phyloP scores from a whole-genome alignment of 2,888 invertebrate genomes.

The Mesochorus sp. region DNA sequence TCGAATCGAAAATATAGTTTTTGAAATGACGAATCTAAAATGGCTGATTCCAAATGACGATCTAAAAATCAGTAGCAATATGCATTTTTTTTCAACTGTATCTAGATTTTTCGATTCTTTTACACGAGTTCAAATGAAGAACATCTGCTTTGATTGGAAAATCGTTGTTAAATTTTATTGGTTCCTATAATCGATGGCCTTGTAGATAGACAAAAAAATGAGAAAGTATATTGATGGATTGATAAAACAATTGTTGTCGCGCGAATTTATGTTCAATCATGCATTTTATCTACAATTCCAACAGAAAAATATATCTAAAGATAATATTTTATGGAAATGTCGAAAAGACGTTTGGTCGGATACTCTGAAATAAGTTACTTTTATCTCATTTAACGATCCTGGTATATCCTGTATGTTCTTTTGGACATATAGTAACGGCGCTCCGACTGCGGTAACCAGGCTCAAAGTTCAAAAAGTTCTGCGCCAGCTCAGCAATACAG shows the following conservation, averaged over 20 bases:
- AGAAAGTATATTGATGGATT: slow-evolving; percentile 34
- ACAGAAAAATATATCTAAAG: slow-evolving; percentile 35
- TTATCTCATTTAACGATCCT: slow-evolving; percentile 52
- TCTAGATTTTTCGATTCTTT: too few species aligned
- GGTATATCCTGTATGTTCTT: slow-evolving; percentile 29
- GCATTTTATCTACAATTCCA: slow-evolving; percentile 23
- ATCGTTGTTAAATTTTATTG: slow-evolving; percentile 45
- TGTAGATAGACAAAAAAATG: slow-evolving; percentile 39
- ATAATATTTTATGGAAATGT: slow-evolving; percentile 62
- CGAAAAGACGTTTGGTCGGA: slow-evolving; percentile 46
- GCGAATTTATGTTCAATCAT: slow-evolving; percentile 1
- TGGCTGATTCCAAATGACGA: too few species aligned
- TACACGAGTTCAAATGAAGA: too few species aligned
- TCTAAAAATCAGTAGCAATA: too few species aligned
- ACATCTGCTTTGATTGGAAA: slow-evolving; percentile 6
- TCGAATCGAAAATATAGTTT: too few species aligned
- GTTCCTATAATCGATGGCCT: slow-evolving; percentile 40
- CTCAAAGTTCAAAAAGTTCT: slow-evolving; percentile 59
- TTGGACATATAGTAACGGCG: slow-evolving; percentile 27
- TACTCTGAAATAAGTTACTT: slow-evolving; percentile 54
- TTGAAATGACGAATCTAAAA: too few species aligned
- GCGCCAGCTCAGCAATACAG: slow-evolving; percentile 59
- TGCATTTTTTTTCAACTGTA: too few species aligned
- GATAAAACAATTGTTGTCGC: slow-evolving; percentile 27
- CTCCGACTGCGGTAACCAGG: background rate